Base-by-base conservation (phyloP, 2,797 vertebrate genomes). In the Falco rusticolus region DNA sequence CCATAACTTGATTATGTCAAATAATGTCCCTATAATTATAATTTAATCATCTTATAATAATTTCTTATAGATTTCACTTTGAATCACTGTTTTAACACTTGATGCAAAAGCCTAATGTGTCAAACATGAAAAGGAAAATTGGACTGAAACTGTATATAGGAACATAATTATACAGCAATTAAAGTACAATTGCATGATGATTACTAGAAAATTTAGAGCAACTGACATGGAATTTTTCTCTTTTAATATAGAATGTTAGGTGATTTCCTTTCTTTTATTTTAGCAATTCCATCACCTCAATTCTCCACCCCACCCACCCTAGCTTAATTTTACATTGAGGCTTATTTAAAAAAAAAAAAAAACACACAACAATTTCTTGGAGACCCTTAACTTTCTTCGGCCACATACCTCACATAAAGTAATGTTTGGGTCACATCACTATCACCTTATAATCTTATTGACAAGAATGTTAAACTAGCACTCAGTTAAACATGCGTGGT, bases 81-180 rank as follows among this genome's bases (percentile, higher is more conserved):
- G 51, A 84, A 76, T 70, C 65, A 74, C 53, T 75, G 43, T 77
- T 94, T 93, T 79, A 69, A 86, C 47, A 69, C 56, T 85, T 56
- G 60, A 83, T 66, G 8, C 79, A 94, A 87, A 87, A 85, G 72
- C 9, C 18, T 45, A 48, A 66, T 54, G 28, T 72, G 31, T 87
- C 72, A 87, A 89, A 94, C 63, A 70, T 63, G 74, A 85, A 86
- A 72, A 79, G 33, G 37, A 89, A 80, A 79, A 63, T n/a, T 48
- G n/a, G 37, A 86, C 41, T 80, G 75, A 72, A 94, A 86, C 29
- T 13, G 4, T 93, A 70, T 81, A 90, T 59, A 43, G 43, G 80
- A 94, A 71, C 53, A 65, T 89, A 85, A 96, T 91, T 91, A 93
- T 75, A 86, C 16, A 82, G 85, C 68, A 83, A 91, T 89, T 91